phyloP scores from a whole-genome alignment of 1,140 invertebrate genomes.

The Tachypleus tridentatus region DNA sequence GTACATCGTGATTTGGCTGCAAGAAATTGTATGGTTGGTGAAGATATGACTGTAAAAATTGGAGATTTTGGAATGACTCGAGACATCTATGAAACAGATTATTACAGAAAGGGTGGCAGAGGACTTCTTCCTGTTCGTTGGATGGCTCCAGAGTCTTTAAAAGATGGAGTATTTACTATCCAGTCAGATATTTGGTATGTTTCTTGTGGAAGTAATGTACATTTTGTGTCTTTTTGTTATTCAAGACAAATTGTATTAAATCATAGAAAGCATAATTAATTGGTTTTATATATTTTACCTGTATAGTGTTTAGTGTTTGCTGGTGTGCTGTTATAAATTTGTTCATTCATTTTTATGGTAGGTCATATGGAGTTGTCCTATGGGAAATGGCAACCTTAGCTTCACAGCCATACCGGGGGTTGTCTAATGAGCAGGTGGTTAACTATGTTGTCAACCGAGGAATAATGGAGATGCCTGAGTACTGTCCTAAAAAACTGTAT shows the following conservation, averaged over 20 bases:
- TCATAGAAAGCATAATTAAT: no score
- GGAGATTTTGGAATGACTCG: conserved; percentile 86
- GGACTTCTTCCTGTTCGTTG: conserved; percentile 64
- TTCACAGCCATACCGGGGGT: conserved; percentile 85
- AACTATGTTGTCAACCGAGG: conserved; percentile 79
- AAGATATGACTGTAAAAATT: conserved; percentile 85
- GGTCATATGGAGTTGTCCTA: conserved; percentile 76
- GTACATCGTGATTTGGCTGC: conserved; percentile 95
- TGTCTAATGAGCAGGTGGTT: conserved; percentile 58
- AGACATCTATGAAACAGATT: conserved; percentile 95
- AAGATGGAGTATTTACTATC: conserved; percentile 84
- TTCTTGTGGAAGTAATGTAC: no score
- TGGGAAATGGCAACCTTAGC: conserved; percentile 98
- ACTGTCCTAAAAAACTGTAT: conserved; percentile 75
- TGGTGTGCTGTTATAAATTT: no score
- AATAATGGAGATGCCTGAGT: conserved; percentile 82
- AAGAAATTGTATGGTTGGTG: conserved; percentile 93
- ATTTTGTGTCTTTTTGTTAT: no score
- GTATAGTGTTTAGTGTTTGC: no score
- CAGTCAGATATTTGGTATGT: conserved; percentile 77
- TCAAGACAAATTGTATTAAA: no score
- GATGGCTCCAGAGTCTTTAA: conserved; percentile 94
- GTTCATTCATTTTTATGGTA: no score
- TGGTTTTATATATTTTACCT: no score
- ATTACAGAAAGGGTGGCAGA: conserved; percentile 83